Base-by-base conservation (phyloP, 1,140 invertebrate genomes). In the Sitodiplosis mosellana region DNA sequence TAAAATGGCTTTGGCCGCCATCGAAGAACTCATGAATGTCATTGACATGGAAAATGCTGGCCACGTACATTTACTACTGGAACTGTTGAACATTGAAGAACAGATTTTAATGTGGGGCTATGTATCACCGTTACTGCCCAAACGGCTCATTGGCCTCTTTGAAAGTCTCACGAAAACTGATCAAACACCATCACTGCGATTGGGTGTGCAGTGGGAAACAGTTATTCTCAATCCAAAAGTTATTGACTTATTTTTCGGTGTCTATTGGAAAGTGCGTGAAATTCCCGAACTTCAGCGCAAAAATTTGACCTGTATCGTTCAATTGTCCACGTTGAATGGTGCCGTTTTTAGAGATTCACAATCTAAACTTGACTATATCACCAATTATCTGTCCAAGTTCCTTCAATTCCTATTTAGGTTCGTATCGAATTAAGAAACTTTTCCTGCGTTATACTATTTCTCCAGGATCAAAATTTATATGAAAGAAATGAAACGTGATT, bases 251-350 rank as follows among this genome's bases (percentile, higher is more conserved):
- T 81, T 84, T 63, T 87, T 85, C 58, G 74, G 78, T 67, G 60
- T 84, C 42, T 81, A 85, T 61, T 77, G 77, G 73, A 81, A 82
- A 68, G 71, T 84, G 21, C 68, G 81, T 33, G 69, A 73, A 38
- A 72, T 78, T 54, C 72, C 74, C 11, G 71, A 78, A 46, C 64
- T 86, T 49, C 70, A 75, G 33, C 77, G 83, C 60, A 75, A 79
- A 58, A 73, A 76, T 15, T 60, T 83, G 33, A 78, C 71, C 52
- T 84, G 83, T 65, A 62, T 87, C 6, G 71, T 79, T 17, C 83
- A 87, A 57, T 65, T 87, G 33, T 75, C 80, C 0, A 77, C 78
- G 21, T 58, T 87, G 7, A 77, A 75, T 66, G 81, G 80, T 6
- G 51, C 57, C 6, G 63, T 83, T 17, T 56, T 81, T 44, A 55